Evolutionary conservation across 2,888 invertebrate genomes (phyloP).

Genomic region (Syritta pipiens): DNA sequence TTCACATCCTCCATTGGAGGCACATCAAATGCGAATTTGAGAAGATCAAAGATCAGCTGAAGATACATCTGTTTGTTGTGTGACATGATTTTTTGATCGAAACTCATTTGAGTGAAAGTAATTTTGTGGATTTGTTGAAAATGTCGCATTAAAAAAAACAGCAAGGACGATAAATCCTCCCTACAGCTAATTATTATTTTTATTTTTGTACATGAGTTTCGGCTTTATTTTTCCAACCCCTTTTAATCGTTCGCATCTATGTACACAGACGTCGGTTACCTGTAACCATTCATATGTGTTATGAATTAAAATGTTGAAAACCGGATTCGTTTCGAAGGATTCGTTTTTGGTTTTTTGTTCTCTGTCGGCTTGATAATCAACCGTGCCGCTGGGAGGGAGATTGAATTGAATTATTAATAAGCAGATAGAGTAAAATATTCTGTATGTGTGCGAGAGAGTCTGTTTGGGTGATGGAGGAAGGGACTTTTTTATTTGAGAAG

Average conservation of each 20-base stretch:
- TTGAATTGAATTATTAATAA: conserved; percentile 67
- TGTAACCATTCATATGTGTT: conserved; percentile 52
- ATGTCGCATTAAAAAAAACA: conserved; percentile 25
- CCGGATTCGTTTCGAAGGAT: conserved; percentile 36
- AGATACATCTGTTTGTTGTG: conserved; percentile 26
- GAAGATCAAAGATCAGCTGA: conserved; percentile 62
- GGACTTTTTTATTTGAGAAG: conserved; percentile 13
- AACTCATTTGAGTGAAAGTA: conserved; percentile 58
- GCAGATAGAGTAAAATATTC: conserved; percentile 46
- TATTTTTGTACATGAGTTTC: conserved; percentile 7
- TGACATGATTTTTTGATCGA: conserved; percentile 58
- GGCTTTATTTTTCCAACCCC: conserved; percentile 34
- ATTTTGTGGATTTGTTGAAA: conserved; percentile 59
- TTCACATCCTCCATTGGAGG: conserved; percentile 20
- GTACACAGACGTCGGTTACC: conserved; percentile 43
- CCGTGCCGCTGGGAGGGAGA: conserved; percentile 47
- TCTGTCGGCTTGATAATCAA: conserved; percentile 42
- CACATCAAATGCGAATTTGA: conserved; percentile 57
- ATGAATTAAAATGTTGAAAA: conserved; percentile 52
- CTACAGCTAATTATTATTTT: conserved; percentile 63
- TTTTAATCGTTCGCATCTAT: conserved; percentile 16
- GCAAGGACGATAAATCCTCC: conserved; percentile 57
- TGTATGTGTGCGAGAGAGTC: conserved; percentile 10
- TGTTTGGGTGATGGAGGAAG: conserved; percentile 15
- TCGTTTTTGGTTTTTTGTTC: conserved; percentile 19